Percentiles rank a stretch among this genome's conserved stretches.
Evolutionary conservation across 53 echinoderm and acorn worm genomes (phyloP).

Genomic region (Crossaster papposus): DNA sequence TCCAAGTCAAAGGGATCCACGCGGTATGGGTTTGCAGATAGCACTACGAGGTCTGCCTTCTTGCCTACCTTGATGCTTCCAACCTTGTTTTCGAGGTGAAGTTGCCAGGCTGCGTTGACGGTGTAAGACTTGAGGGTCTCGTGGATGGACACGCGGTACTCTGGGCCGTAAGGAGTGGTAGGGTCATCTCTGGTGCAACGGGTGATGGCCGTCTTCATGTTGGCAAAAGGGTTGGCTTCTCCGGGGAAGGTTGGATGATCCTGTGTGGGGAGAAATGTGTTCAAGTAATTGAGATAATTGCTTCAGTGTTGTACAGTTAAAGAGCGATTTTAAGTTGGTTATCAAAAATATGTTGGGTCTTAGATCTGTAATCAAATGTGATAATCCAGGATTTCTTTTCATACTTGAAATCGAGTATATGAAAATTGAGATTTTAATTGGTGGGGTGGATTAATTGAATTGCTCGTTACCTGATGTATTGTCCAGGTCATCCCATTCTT

Average conservation of each 20-base stretch:
- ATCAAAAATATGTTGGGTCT: no score
- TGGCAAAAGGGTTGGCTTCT: conserved; percentile 48
- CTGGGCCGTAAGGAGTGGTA: conserved; percentile 48
- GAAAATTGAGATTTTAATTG: neutral
- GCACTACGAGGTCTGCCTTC: conserved; percentile 53
- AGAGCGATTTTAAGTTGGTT: no score
- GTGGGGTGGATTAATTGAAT: neutral
- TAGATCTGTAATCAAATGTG: no score
- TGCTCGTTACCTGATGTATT: conserved; percentile 64
- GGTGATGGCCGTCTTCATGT: conserved; percentile 54
- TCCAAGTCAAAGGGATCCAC: conserved; percentile 61
- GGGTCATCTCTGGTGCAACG: conserved; percentile 53
- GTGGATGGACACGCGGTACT: conserved; percentile 43
- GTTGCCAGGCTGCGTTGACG: conserved; percentile 63
- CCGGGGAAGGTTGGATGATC: conserved; percentile 74
- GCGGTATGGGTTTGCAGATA: conserved; percentile 63
- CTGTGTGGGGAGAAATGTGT: no score
- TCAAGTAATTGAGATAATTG: neutral
- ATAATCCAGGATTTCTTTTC: no score
- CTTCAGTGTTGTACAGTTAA: no score
- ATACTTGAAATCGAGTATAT: neutral
- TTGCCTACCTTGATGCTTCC: conserved; percentile 43
- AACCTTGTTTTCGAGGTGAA: conserved; percentile 23
- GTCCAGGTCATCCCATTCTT: conserved; percentile 59
- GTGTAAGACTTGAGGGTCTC: conserved; percentile 45